A percentile compares a stretch with the other conserved stretches of the same genome.
These are phyloP conservation scores for Falco cherrug DNA, from an alignment of 2,797 vertebrate species.

Conservation along the genomic window DNA sequence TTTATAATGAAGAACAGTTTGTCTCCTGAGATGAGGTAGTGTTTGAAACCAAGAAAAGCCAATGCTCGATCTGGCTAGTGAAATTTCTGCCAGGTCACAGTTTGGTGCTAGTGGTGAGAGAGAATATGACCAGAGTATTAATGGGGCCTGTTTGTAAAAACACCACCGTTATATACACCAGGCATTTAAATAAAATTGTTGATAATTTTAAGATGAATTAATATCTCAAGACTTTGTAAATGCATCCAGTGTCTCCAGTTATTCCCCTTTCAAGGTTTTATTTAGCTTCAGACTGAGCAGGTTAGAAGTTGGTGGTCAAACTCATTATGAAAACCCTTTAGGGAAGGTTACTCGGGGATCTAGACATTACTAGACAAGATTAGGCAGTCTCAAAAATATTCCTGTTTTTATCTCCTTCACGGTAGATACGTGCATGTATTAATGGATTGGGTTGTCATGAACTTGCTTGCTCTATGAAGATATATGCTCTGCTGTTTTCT, in stretches of 20 bases:
- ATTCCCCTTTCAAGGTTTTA: background rate
- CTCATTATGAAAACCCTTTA: background rate
- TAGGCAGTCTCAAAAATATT: background rate
- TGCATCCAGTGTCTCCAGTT: background rate
- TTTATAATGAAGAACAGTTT: background rate
- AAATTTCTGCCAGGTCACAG: background rate
- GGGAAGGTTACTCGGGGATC: background rate
- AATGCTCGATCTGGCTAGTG: background rate
- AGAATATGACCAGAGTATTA: background rate
- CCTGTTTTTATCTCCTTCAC: background rate
- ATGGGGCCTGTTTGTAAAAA: background rate
- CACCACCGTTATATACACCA: background rate
- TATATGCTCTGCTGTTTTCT: background rate
- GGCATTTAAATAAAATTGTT: background rate
- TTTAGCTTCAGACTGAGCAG: background rate
- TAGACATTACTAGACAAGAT: background rate
- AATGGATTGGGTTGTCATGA: background rate
- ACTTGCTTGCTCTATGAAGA: background rate
- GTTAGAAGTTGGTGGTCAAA: background rate
- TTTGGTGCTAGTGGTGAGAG: background rate
- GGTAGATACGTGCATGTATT: background rate
- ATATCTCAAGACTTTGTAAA: background rate
- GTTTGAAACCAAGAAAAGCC: background rate
- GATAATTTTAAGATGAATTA: background rate
- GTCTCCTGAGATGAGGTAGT: background rate